Base-by-base conservation (phyloP, 2,888 invertebrate species). In the Latheticus oryzae region DNA sequence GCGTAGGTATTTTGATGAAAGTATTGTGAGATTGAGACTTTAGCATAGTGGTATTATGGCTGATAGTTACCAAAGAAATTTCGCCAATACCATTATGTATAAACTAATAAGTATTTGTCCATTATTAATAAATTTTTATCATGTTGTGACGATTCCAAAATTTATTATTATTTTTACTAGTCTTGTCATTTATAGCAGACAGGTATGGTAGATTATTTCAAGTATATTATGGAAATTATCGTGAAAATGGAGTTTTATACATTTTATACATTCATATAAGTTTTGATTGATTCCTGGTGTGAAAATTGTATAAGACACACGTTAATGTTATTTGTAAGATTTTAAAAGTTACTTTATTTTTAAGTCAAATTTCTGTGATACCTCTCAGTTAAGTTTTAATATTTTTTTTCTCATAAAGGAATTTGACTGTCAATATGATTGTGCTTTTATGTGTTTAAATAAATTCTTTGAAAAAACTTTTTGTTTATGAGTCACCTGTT, bases 1-100 rank as follows among this genome's bases (percentile, higher is more conserved):
- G 93, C 94, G 69, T 95, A 84, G 86, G 59, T 48, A 24, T 45
- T 35, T 32, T 48, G 35, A n/a, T n/a, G n/a, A 42, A 35, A 53
- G 48, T 50, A 54, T 53, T 53, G 32, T 7, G 55, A 62, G 59
- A 60, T 50, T 45, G 47, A 54, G 63, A 63, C 63, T 62, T 62
- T n/a, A 54, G 32, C 16, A 28, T 62, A 54, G 42, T 38, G 32
- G 43, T 30, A 38, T 50, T 38, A 45, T 40, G 43, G 47, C 32
- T 13, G 58, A 57, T 30, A 13, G 54, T 58, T 53, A 45, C 48
- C 54, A 59, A 50, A 45, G 21, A 42, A 17, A 43, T 19, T 16
- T 19, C 11, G 28, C 38, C 43, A 33, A 24, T 26, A 19, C 35
- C 37, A n/a, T n/a, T n/a, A n/a, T n/a, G 50, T 50, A 50, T 35